Conservation (phyloP, 2,797 vertebrate species). For the Danionella dracula region DNA sequence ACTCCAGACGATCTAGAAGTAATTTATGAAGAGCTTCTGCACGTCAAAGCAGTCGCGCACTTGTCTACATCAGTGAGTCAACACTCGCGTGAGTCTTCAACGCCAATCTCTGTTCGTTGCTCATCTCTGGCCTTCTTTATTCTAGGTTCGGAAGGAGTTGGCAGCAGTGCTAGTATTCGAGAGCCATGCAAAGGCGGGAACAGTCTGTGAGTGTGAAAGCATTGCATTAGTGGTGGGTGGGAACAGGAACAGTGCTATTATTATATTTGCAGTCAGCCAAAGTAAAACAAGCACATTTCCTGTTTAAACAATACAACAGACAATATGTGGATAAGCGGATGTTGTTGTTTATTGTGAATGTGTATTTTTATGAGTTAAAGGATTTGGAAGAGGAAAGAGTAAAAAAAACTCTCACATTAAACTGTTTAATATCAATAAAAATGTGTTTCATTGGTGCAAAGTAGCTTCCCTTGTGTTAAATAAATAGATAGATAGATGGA, state of each 20-base stretch:
- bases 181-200: constrained; percentile 85
- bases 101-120: background rate
- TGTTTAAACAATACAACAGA: background rate
- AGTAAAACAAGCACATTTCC: background rate
- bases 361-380: no score
- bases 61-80: constrained; percentile 86
- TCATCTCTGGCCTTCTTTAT: background rate
- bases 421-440: no score
- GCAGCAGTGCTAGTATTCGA: constrained; percentile 90
- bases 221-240: constrained; percentile 16
- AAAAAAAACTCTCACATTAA: no score
- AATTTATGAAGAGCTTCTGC: constrained; percentile 92
- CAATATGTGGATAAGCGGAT: background rate
- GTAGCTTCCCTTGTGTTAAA: no score
- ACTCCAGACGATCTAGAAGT: constrained; percentile 87
- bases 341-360: no score
- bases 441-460: no score
- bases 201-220: constrained; percentile 80
- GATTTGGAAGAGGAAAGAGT: no score
- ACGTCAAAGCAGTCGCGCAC: constrained; percentile 92
- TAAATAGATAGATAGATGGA: no score
- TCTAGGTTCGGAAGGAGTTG: constrained; percentile 88
- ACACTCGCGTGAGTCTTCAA: background rate
- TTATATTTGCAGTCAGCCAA: constrained; percentile 6
- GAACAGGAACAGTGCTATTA: background rate